Conservation (phyloP, 2,888 invertebrate genomes). For the Amphiduros pacificus region DNA sequence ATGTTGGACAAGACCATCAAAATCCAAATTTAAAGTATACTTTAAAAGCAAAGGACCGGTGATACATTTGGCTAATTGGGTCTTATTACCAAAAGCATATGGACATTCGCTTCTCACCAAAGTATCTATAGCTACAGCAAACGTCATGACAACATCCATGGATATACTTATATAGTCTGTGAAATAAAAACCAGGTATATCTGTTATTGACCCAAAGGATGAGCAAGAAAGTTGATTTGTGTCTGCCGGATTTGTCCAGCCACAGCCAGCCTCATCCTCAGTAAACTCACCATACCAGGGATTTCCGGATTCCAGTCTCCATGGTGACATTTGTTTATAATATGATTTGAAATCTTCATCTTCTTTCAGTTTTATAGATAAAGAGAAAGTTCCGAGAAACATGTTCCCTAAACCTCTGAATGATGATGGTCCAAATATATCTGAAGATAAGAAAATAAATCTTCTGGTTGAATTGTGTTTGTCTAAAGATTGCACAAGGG, state of each 20-base stretch:
- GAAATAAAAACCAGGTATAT: conserved; percentile 18
- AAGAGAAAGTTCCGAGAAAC: no score
- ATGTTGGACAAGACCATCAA: neutral
- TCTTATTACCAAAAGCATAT: conserved; percentile 16
- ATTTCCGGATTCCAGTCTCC: conserved; percentile 13
- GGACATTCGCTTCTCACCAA: conserved; percentile 37
- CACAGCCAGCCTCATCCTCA: conserved; percentile 17
- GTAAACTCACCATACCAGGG: conserved; percentile 31
- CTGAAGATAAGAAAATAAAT: no score
- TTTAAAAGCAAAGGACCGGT: neutral
- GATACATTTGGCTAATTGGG: conserved; percentile 2
- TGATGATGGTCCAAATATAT: no score
- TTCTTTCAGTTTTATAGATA: no score
- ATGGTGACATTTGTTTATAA: no score
- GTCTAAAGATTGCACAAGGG: no score
- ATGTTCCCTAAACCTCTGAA: no score
- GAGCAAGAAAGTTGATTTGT: neutral
- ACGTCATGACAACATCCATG: conserved; percentile 40
- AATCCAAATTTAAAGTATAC: neutral
- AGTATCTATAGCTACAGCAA: conserved; percentile 36
- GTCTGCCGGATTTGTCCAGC: neutral
- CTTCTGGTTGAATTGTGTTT: no score
- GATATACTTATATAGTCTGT: conserved; percentile 24
- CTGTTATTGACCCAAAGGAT: neutral
- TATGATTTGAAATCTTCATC: no score